Base-by-base conservation (phyloP, 2,888 invertebrate species). In the Amphimallon solstitiale region DNA sequence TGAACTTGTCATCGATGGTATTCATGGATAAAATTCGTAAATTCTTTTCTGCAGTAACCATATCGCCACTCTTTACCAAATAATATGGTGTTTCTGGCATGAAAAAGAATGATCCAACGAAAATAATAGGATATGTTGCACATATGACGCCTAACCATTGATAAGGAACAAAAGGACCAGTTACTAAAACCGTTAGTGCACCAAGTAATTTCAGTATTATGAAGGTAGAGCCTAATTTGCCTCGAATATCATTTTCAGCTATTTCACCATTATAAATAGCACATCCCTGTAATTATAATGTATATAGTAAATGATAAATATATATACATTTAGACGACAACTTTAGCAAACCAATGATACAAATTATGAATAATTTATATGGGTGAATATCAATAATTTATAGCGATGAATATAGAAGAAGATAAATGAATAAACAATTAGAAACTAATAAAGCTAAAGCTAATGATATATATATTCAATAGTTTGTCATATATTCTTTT, bases 11-110 rank as follows among this genome's bases (percentile, higher is more conserved):
- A n/a, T 80, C 70, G 0, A 83, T 82, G 12, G 80, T 80, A 21
- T 78, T 74, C 15, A 80, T 79, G 37, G 76, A 80, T 5, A 83
- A 52, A 12, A 67, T 68, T 14, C 66, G 68, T 1, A 83, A 65
- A 59, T 75, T 79, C 3, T 68, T 66, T 59, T 72, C 73, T 0
- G 83, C 82, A 0, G 81, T 77, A 4, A 75, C 74, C 5, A 74
- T 73, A 2, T 78, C 69, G 19, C 79, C 77, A 52, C 74, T 78
- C 77, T 81, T 82, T 6, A 86, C 72, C 7, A 85, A 74, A 65
- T 78, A 83, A 66, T 84, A 83, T 1, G 84, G 84, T 0, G 84
- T 84, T 68, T 84, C 84, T 0, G 85, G 84, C 80, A 84, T 82
- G 74, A 80, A 80, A 9, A 74, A 70, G 63, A 83, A 81, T 6